Evolutionary conservation across 2,888 invertebrate species (phyloP), one percentile per base, ranked within the genome.

Genomic region (Polydesmus complanatus): DNA sequence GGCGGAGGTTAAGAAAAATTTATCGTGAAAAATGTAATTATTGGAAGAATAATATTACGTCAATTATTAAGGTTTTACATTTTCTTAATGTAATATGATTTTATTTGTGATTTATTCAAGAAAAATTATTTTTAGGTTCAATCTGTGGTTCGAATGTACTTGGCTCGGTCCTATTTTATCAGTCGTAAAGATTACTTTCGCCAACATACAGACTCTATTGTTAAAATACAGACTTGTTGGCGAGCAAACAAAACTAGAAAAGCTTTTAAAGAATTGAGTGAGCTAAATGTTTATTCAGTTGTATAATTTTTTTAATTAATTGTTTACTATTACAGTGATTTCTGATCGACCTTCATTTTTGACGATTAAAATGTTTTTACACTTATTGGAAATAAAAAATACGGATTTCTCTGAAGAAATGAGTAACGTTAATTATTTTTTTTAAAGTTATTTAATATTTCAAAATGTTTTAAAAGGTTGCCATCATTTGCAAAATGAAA

Each of bases 331-430:
- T 64, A 48, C 60, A 68, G 68, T 63, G 54, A 61, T 63, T 51
- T 65, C 67, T 1, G 64, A 65, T 3, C 61, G 62, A 1, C 70
- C 70, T 14, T 65, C 65, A 1, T 65, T 70, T 26, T 50, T 63
- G 2, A 54, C 67, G 53, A 68, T 69, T 18, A 64, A 69, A 27
- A 56, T 80, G 68, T 87, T 86, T 74, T 81, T 85, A 25, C 81
- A 82, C 21, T 77, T 85, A 68, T 73, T 86, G 55, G 83, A 85
- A 69, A 81, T 84, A 65, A 83, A 81, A 56, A 82, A 83, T 22
- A 80, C 82, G 69, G 86, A 86, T 72, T 86, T 86, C 67, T 80
- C 83, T 63, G 81, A 83, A 68, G 86, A 86, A 74, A 50, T 61
- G 22, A 55, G 61, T 61, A 56, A 37, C 18, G 8, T 22, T 5